Base-by-base conservation (phyloP, 2,113 vertebrate species). In the Periophthalmodon schlosseri region DNA sequence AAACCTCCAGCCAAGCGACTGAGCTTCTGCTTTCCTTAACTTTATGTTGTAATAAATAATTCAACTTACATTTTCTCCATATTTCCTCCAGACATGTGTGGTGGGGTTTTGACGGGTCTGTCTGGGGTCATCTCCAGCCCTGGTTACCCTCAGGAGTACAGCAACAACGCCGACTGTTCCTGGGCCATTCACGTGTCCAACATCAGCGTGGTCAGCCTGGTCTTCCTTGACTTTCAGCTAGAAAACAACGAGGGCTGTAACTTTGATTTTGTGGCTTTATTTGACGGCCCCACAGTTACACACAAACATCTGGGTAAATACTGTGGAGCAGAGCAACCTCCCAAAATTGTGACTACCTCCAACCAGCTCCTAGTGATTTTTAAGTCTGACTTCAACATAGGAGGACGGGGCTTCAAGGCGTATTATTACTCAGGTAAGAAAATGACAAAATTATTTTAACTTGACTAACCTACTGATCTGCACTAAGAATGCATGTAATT, bases 321-420 rank as follows among this genome's bases (percentile, higher is more conserved):
- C 93, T 99, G 97, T 0, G 97, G 97, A 12, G 90, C 87, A 6
- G 5, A 91, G 47, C 89, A 69, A 69, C 97, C 97, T 0, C 94
- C 96, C 2, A 92, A 91, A 70, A 91, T 86, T 0, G 8, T 95
- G 79, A 97, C 97, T 12, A 93, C 94, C 5, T 85, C 93, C 80
- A 95, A 87, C 0, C 94, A 96, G 79, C 93, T 99, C 47, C 93
- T 97, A n/a, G 75, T 98, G 21, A 75, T 97, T 76, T 98, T 99
- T 92, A 99, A 96, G 84, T 99, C 97, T 0, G 97, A 99, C 87
- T 99, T 97, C 79, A 99, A 99, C 91, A 99, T 99, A 0, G 97
- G 96, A 9, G 96, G 96, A 78, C 93, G 95, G 52, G 97, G 98
- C 52, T 99, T 99, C 90, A 98, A 96, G 81, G 97, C 96, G 15